These are phyloP conservation scores for Orchesellides sinensis DNA, from an alignment of 2,888 invertebrate genomes.

Conservation along the genomic window DNA sequence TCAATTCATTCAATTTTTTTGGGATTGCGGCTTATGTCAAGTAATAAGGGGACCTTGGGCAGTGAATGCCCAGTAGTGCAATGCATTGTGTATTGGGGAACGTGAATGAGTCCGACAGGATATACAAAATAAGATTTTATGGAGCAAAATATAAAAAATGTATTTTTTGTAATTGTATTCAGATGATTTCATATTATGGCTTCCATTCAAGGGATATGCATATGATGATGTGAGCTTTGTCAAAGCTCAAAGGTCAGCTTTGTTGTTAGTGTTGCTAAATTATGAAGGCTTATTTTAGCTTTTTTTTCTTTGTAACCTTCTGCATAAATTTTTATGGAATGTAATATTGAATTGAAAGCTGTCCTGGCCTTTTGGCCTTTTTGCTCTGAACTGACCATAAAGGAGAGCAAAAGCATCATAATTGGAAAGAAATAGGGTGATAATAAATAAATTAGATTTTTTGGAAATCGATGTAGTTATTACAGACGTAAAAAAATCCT, in stretches of 20 bases:
- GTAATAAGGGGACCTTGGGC: slow-evolving; percentile 12
- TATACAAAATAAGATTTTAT: too few species aligned
- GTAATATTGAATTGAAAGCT: neutral
- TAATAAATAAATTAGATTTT: slow-evolving; percentile 16
- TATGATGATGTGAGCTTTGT: too few species aligned
- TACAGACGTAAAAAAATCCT: neutral
- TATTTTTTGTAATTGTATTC: too few species aligned
- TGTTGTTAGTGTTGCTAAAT: slow-evolving; percentile 62
- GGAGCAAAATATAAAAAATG: slow-evolving; percentile 25
- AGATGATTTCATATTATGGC: too few species aligned
- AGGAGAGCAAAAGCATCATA: slow-evolving; percentile 3
- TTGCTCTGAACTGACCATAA: slow-evolving; percentile 10
- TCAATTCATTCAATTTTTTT: slow-evolving; percentile 42
- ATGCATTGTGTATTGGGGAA: too few species aligned
- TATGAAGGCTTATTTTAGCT: slow-evolving; percentile 24
- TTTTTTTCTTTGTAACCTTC: neutral
- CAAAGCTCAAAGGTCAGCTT: slow-evolving; percentile 69
- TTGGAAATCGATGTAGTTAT: neutral
- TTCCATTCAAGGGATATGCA: too few species aligned
- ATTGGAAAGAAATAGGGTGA: neutral
- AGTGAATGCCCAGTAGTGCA: neutral
- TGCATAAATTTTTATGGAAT: slow-evolving; percentile 26
- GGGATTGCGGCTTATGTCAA: neutral
- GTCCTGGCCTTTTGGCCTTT: slow-evolving; percentile 3
- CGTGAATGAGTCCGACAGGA: slow-evolving; percentile 10